phyloP scores from a whole-genome alignment of 2,797 vertebrate genomes.

The Periparus ater region DNA sequence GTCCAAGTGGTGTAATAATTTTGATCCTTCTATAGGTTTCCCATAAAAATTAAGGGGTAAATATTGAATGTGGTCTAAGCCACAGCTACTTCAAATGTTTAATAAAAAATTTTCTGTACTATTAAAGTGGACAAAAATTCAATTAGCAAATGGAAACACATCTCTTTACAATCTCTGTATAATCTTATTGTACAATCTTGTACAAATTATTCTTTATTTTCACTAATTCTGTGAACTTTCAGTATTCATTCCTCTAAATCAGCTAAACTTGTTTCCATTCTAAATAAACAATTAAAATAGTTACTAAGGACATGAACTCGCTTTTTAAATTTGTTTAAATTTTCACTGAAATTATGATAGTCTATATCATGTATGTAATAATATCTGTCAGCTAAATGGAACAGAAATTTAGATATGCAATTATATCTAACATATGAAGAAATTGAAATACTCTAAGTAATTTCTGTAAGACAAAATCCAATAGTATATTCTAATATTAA shows the following conservation, averaged over 20 bases:
- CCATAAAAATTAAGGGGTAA: not conserved
- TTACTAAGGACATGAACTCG: not conserved
- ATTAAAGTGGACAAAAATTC: not conserved
- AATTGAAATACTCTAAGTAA: not conserved
- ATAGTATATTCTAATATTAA: not conserved
- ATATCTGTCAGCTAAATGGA: not conserved
- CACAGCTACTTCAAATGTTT: not conserved
- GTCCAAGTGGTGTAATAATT: not conserved
- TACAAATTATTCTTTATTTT: not conserved
- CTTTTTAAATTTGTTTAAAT: not conserved
- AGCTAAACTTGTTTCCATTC: not conserved
- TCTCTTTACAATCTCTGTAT: not conserved
- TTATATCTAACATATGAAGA: not conserved
- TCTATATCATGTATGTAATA: not conserved
- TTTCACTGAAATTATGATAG: not conserved
- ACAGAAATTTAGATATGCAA: not conserved
- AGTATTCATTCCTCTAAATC: not conserved
- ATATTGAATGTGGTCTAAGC: not conserved
- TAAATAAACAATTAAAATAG: not conserved
- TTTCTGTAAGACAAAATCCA: not conserved
- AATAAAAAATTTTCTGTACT: not conserved
- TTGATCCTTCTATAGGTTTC: not conserved
- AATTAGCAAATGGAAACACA: not conserved
- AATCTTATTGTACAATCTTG: not conserved
- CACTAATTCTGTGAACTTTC: not conserved